phyloP scores from a whole-genome alignment of 2,888 invertebrate genomes.

The Cyrtodaria siliqua region DNA sequence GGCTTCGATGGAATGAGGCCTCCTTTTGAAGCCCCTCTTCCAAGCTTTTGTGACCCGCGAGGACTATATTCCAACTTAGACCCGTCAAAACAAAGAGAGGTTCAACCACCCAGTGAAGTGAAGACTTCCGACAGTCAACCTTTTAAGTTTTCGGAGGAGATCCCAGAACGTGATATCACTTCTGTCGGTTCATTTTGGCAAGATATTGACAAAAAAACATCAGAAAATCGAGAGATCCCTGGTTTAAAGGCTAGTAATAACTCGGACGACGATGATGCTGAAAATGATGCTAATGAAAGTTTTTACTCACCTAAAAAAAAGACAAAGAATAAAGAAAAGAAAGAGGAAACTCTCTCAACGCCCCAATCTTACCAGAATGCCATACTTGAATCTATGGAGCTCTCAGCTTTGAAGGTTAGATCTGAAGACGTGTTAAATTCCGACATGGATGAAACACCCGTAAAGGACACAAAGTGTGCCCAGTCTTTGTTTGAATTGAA shows the following conservation, averaged over 20 bases:
- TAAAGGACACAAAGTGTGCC: neutral
- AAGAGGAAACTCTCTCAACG: slow-evolving; percentile 20
- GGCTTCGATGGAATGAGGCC: neutral
- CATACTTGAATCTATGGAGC: slow-evolving; percentile 54
- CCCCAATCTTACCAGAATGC: slow-evolving; percentile 47
- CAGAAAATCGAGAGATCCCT: no score
- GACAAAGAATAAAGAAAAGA: slow-evolving; percentile 19
- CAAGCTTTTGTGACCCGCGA: neutral
- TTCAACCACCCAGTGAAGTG: neutral
- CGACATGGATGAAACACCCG: slow-evolving; percentile 18
- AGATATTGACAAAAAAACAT: neutral
- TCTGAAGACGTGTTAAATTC: slow-evolving; percentile 34
- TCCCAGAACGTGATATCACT: slow-evolving; percentile 20
- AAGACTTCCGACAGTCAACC: slow-evolving; percentile 1
- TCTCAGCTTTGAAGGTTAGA: slow-evolving; percentile 45
- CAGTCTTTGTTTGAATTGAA: neutral
- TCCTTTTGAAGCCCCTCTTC: neutral
- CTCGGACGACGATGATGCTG: neutral
- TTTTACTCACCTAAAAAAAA: slow-evolving; percentile 26
- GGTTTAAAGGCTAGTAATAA: no score
- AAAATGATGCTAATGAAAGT: slow-evolving; percentile 2
- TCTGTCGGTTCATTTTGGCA: slow-evolving; percentile 14
- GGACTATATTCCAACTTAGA: slow-evolving; percentile 4
- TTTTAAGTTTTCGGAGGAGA: slow-evolving; percentile 23
- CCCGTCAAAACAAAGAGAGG: neutral